phyloP scores from a whole-genome alignment of 1,140 invertebrate species.

The Bombus cullumanus region DNA sequence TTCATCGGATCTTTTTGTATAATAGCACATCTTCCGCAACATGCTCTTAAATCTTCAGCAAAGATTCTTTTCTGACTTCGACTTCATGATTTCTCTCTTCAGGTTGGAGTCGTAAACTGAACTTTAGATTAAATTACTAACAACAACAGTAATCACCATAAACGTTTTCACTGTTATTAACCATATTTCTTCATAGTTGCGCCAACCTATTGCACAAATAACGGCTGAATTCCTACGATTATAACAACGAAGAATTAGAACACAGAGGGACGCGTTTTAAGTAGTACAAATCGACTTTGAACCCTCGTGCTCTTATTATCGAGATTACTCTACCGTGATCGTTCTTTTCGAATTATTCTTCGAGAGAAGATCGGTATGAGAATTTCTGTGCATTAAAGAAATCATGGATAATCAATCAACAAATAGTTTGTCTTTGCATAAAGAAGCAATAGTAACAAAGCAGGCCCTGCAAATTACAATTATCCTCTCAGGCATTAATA shows the following conservation, averaged over 20 bases:
- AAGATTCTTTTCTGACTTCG: background rate
- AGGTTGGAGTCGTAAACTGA: background rate
- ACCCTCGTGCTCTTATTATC: background rate
- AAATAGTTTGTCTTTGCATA: background rate
- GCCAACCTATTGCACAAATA: background rate
- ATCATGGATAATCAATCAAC: background rate
- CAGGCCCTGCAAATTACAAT: no score
- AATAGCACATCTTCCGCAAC: background rate
- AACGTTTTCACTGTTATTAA: constrained; percentile 18
- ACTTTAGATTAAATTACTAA: constrained; percentile 15
- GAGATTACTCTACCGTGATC: background rate
- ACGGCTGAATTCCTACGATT: constrained; percentile 5
- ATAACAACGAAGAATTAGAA: background rate
- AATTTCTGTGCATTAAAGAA: background rate
- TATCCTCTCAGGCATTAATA: background rate
- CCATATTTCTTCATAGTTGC: background rate
- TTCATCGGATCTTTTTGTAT: background rate
- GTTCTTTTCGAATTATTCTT: background rate
- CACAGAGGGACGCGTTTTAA: background rate
- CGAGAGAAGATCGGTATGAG: no score
- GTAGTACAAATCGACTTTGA: constrained; percentile 22
- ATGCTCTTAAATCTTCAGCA: background rate
- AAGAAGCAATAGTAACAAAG: background rate
- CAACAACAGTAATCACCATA: background rate
- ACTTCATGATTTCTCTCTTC: background rate